Evolutionary conservation across 2,113 vertebrate genomes (phyloP).

Genomic region (Gambusia holbrooki): DNA sequence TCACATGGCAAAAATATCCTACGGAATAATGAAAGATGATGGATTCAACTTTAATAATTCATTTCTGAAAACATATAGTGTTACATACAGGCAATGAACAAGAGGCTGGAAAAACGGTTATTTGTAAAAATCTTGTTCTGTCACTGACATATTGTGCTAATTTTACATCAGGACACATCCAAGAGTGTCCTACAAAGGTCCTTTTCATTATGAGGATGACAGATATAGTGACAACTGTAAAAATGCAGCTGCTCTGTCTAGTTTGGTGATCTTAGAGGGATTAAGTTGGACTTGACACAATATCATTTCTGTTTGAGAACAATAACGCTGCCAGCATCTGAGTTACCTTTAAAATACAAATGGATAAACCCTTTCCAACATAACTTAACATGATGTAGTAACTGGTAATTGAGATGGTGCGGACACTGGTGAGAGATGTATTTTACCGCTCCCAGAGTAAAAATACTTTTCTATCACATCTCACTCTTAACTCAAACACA

Average conservation of each 20-base stretch:
- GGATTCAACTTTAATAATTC: no score
- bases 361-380: neutral
- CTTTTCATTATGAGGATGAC: slow-evolving; percentile 14
- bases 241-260: slow-evolving; percentile 37
- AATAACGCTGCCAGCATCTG: slow-evolving; percentile 8
- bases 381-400: no score
- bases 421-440: no score
- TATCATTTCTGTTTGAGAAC: slow-evolving; percentile 30
- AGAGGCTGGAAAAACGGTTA: no score
- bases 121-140: slow-evolving; percentile 1
- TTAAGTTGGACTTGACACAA: slow-evolving; percentile 32
- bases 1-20: no score
- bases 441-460: no score
- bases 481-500: no score
- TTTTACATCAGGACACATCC: slow-evolving; percentile 21
- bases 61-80: neutral
- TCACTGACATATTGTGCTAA: neutral
- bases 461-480: no score
- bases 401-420: no score
- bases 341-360: slow-evolving; percentile 20
- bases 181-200: slow-evolving; percentile 8
- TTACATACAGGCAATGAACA: no score
- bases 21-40: neutral
- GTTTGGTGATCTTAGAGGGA: slow-evolving; percentile 23
- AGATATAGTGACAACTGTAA: slow-evolving; percentile 33